These are phyloP conservation scores for Ferrisia virgata DNA, from an alignment of 2,888 invertebrate genomes.

Conservation along the genomic window DNA sequence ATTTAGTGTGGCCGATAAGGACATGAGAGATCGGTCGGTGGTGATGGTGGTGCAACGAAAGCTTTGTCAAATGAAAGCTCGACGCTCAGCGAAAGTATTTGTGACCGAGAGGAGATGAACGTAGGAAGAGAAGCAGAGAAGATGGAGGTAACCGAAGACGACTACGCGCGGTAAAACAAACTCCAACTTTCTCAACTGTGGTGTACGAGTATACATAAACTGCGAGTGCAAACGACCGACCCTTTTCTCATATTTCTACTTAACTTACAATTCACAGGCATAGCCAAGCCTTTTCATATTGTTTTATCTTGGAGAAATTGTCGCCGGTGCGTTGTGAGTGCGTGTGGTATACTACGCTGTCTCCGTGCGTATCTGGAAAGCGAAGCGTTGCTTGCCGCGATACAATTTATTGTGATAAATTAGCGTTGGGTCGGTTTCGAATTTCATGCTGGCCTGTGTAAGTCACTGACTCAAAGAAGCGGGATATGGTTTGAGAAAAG, in stretches of 20 bases:
- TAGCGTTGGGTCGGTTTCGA: not conserved
- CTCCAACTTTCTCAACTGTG: not conserved
- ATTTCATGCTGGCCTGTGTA: not conserved
- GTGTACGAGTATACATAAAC: not conserved
- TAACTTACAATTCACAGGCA: not conserved
- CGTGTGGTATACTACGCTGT: too few species aligned
- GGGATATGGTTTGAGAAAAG: not conserved
- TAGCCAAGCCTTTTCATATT: not conserved
- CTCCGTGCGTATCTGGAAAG: not conserved
- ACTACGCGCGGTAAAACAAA: not conserved
- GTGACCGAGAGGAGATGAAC: not conserved
- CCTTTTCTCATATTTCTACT: slow-evolving; percentile 22
- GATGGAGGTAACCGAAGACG: not conserved
- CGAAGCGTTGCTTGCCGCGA: slow-evolving; percentile 12
- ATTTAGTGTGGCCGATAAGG: not conserved
- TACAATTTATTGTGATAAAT: slow-evolving; percentile 14
- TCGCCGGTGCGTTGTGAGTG: not conserved
- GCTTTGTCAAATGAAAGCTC: not conserved
- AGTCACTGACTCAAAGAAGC: not conserved
- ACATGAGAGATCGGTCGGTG: not conserved
- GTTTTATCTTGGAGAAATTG: slow-evolving; percentile 5
- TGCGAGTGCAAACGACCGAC: slow-evolving; percentile 6
- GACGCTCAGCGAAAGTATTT: not conserved
- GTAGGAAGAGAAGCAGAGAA: not conserved
- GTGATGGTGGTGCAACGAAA: not conserved